Evolutionary conservation across 2,113 vertebrate genomes (phyloP).

Genomic region (Alosa alosa): DNA sequence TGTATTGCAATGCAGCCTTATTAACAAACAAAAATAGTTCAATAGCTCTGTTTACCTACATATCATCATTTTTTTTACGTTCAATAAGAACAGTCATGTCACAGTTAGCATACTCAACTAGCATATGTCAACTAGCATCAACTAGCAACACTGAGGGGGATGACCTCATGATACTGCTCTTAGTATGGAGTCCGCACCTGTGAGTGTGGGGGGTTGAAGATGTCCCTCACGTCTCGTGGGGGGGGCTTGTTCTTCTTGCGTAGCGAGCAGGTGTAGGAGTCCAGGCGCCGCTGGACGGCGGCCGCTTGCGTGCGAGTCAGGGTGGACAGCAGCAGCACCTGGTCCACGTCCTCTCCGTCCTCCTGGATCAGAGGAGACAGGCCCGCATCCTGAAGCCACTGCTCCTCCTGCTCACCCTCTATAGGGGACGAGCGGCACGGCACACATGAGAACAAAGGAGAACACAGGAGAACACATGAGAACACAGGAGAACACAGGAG

Average conservation of each 20-base stretch:
- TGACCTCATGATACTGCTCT: neutral
- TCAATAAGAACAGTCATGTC: neutral
- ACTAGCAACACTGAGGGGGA: neutral
- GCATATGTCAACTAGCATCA: neutral
- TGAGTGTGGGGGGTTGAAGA: conserved; percentile 66
- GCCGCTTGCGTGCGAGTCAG: conserved; percentile 83
- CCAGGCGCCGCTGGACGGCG: conserved; percentile 78
- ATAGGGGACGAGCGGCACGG: conserved; percentile 14
- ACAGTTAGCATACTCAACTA: too few species aligned
- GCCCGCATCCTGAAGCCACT: conserved; percentile 85
- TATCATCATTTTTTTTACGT: neutral
- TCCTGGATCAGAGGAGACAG: conserved; percentile 78
- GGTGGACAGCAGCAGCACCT: conserved; percentile 79
- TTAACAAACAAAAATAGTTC: too few species aligned
- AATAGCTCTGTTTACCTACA: too few species aligned
- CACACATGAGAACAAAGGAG: neutral
- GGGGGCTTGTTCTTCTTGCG: conserved; percentile 77
- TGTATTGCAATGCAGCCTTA: neutral
- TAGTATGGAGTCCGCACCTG: conserved; percentile 55
- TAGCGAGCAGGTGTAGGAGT: conserved; percentile 77
- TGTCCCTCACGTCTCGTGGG: conserved; percentile 78
- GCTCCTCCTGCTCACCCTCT: conserved; percentile 84
- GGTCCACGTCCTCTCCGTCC: conserved; percentile 65
- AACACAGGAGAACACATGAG: too few species aligned
- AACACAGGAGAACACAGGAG: too few species aligned